phyloP scores from a whole-genome alignment of 2,888 invertebrate genomes.

The Rotaria sp. region DNA sequence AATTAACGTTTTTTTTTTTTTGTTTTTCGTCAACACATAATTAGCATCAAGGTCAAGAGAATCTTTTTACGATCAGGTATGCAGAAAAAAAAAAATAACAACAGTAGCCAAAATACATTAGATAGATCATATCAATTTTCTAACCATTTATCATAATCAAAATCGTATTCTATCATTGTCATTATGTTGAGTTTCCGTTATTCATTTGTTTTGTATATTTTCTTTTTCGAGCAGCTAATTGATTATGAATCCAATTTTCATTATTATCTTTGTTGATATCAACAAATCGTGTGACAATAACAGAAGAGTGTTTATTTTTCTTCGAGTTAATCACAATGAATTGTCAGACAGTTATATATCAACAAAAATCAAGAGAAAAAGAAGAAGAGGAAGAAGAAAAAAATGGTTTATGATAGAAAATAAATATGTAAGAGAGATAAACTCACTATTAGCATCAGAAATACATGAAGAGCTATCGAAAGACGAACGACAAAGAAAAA shows the following conservation, averaged over 20 bases:
- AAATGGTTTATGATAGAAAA: neutral
- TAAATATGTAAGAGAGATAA: neutral
- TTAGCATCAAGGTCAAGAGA: neutral
- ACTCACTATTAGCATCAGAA: neutral
- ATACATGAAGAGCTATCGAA: too few species aligned
- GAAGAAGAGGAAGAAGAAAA: neutral
- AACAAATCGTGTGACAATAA: neutral
- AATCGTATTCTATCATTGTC: neutral
- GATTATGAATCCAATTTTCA: neutral
- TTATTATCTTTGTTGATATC: neutral
- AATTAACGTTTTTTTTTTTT: neutral
- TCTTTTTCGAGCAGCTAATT: neutral
- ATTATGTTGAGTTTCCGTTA: neutral
- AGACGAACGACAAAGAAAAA: neutral
- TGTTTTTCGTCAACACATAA: neutral
- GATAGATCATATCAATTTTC: neutral
- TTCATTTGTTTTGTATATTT: neutral
- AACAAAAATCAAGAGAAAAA: neutral
- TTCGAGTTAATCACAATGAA: neutral
- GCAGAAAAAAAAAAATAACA: neutral
- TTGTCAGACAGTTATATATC: neutral
- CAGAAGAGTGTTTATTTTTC: neutral
- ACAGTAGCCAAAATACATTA: neutral
- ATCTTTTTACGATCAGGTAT: neutral
- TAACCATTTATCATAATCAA: neutral